Conservation (phyloP, 2,113 vertebrate species). For the Cinclus mexicanus region DNA sequence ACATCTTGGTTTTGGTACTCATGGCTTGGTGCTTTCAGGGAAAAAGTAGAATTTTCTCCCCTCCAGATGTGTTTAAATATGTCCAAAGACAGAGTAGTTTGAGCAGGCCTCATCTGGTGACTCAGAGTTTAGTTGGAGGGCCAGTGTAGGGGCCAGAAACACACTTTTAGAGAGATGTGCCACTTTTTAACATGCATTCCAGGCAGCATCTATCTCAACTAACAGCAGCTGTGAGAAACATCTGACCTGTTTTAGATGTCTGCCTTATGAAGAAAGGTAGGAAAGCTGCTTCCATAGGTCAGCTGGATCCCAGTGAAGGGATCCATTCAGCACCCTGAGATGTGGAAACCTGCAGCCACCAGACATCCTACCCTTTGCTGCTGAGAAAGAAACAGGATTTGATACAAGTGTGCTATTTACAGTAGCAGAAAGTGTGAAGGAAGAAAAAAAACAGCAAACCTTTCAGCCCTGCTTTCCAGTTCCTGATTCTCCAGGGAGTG, state of each 20-base stretch:
- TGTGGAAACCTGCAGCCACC: not conserved
- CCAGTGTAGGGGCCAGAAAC: not conserved
- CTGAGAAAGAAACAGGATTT: not conserved
- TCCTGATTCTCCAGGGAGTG: conserved; percentile 14
- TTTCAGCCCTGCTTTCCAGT: not conserved
- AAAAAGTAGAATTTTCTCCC: not conserved
- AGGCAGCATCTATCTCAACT: not conserved
- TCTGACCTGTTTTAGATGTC: not conserved
- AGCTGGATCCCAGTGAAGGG: not conserved
- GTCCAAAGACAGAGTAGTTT: not conserved
- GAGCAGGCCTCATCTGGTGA: not conserved
- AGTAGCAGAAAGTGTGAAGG: not conserved
- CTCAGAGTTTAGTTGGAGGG: not conserved
- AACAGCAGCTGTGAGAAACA: not conserved
- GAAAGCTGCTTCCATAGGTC: not conserved
- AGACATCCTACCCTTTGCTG: not conserved
- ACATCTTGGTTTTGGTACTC: not conserved
- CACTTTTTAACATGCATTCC: not conserved
- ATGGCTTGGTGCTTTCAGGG: not conserved
- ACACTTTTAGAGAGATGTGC: not conserved
- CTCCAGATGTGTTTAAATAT: not conserved
- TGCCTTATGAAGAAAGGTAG: not conserved
- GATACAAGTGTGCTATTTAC: not conserved
- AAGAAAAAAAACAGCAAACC: not conserved
- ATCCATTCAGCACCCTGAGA: not conserved